Base-by-base conservation (phyloP, 2,888 invertebrate genomes). In the Napeogenes sylphis region DNA sequence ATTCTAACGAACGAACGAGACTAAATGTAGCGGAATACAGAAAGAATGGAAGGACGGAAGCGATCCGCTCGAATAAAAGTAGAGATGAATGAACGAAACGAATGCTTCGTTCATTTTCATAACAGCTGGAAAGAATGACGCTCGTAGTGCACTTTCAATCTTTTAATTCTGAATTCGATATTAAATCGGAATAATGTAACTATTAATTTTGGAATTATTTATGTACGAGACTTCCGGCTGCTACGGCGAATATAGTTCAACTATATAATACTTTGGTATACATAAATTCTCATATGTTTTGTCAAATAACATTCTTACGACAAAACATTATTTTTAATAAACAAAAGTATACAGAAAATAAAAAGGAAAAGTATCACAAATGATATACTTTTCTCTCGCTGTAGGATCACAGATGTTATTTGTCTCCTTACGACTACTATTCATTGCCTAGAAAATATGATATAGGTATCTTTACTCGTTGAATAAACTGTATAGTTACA, bases 1-100 rank as follows among this genome's bases (percentile, higher is more conserved):
- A 30, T 30, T 30, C 30, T 30, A 51, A 51, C 30, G 21, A 51
- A 51, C 30, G 51, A 30, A 51, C 51, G 21, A 12, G 45, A 55
- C 2, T 46, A 56, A 59, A 45, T 56, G 61, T 59, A 61, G 56
- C 45, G 57, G 53, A 61, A 45, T 32, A 46, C 10, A n/a, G 51
- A 51, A 51, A 51, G 51, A 12, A 51, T 51, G 47, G 56, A 61
- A 61, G 45, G 56, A 61, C 61, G 59, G 30, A 63, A 45, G 46
- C 63, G 66, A 64, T 57, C 57, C 59, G 13, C 59, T 42, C 45
- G 61, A 56, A 35, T 59, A 47, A 66, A 54, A 61, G 47, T 45
- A 21, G 35, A 58, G 61, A 61, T 63, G 63, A 61, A 56, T 63
- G 64, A 61, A 55, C 58, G 62, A 58, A 56, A 56, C 51, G 38